Conservation (phyloP, 1,140 invertebrate genomes). For the Hylaeus anthracinus region DNA sequence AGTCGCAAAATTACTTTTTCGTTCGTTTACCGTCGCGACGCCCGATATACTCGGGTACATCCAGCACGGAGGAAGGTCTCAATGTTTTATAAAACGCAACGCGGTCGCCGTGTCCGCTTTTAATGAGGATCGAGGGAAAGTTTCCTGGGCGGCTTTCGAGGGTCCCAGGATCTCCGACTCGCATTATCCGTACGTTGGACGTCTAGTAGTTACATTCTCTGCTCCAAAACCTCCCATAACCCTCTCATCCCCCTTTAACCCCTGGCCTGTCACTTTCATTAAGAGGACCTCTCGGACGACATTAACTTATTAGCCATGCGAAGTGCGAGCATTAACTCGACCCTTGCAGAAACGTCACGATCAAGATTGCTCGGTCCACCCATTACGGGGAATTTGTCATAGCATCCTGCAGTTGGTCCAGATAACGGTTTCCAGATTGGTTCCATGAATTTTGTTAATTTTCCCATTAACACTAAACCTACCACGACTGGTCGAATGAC, state of each 20-base stretch:
- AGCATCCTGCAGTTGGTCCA: no score
- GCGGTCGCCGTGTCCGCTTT: slow-evolving; percentile 20
- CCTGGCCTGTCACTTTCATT: slow-evolving; percentile 56
- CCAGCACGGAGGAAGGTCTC: not conserved
- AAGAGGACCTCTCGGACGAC: slow-evolving; percentile 51
- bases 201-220: slow-evolving; percentile 26
- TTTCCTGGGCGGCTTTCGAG: slow-evolving; percentile 38
- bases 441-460: no score
- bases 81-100: slow-evolving; percentile 44
- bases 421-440: no score
- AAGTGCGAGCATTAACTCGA: slow-evolving; percentile 62
- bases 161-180: slow-evolving; percentile 18
- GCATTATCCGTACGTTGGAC: slow-evolving; percentile 47
- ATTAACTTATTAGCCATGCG: slow-evolving; percentile 71
- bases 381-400: slow-evolving; percentile 45
- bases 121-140: slow-evolving; percentile 59
- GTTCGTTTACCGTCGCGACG: slow-evolving; percentile 10
- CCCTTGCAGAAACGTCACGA: slow-evolving; percentile 29
- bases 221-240: slow-evolving; percentile 13
- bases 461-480: no score
- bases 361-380: slow-evolving; percentile 41
- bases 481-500: no score
- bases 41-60: slow-evolving; percentile 38
- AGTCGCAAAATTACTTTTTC: slow-evolving; percentile 37
- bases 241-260: not conserved